A percentile compares a stretch with the other conserved stretches of the same genome.
Conservation (phyloP, 2,113 vertebrate genomes). For the Pandion haliaetus region DNA sequence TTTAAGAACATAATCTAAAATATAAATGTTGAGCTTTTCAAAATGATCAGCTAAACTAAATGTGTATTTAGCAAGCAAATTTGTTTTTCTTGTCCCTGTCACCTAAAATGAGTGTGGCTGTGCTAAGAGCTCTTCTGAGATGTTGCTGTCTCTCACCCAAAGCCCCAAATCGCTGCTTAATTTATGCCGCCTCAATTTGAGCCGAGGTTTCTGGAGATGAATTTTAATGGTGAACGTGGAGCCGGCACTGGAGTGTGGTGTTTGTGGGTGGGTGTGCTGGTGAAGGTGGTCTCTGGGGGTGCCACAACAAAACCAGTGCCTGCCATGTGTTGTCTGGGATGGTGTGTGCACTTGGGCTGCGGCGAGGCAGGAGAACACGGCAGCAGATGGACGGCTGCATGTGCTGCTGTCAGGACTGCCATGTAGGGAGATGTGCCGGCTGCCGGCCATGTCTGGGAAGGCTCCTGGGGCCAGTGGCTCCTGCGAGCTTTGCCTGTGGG, state of each 20-base stretch:
- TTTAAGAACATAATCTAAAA: neutral
- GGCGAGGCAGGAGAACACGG: accelerated
- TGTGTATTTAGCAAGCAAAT: neutral
- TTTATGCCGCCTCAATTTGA: neutral
- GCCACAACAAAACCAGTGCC: neutral
- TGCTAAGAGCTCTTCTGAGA: neutral
- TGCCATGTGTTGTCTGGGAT: neutral
- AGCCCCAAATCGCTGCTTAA: neutral
- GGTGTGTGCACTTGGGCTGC: neutral
- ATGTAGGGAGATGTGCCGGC: conserved; percentile 4
- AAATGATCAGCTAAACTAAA: neutral
- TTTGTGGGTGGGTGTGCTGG: neutral
- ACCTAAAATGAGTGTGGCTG: neutral
- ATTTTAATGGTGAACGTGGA: neutral
- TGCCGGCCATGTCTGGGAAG: neutral
- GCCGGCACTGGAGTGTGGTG: neutral
- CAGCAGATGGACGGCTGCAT: neutral
- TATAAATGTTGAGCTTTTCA: neutral
- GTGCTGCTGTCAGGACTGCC: neutral
- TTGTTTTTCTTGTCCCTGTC: neutral
- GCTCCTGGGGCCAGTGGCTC: neutral
- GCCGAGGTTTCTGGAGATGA: neutral
- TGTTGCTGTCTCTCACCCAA: neutral
- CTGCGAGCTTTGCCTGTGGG: neutral
- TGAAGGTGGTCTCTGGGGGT: neutral